Evolutionary conservation across 2,888 invertebrate species (phyloP).

Genomic region (Limnephilus rhombicus): DNA sequence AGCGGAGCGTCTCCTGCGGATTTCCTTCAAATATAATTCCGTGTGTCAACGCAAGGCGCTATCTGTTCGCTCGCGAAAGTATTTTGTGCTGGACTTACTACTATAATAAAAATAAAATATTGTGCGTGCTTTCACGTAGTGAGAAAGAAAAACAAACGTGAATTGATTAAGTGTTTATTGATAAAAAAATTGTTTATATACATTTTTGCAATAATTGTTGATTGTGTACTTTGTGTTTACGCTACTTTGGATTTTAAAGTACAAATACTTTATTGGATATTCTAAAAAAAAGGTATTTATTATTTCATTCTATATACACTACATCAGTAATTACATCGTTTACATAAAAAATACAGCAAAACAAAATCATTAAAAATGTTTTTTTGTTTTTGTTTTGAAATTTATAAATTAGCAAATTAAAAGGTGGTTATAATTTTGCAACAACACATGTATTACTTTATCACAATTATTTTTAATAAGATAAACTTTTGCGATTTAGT

Average conservation of each 20-base stretch:
- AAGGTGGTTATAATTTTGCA: neutral
- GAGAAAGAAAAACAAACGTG: constrained; percentile 27
- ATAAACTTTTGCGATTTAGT: neutral
- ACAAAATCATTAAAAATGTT: neutral
- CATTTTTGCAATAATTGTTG: constrained; percentile 35
- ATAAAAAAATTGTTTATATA: constrained; percentile 41
- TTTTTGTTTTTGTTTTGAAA: neutral
- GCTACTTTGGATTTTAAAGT: constrained; percentile 34
- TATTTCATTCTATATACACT: neutral
- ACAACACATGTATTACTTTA: neutral
- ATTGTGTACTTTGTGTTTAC: constrained; percentile 37
- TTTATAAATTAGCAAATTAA: no score
- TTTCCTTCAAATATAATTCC: constrained; percentile 38
- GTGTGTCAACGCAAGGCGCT: constrained; percentile 47
- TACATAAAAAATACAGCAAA: neutral
- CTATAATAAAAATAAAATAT: constrained; percentile 25
- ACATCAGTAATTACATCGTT: neutral
- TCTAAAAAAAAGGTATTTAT: constrained; percentile 40
- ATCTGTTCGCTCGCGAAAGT: constrained; percentile 47
- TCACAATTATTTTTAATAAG: neutral
- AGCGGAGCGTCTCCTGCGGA: neutral
- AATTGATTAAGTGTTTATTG: constrained; percentile 22
- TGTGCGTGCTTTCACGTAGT: constrained; percentile 50
- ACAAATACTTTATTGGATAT: constrained; percentile 40
- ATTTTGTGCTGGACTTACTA: constrained; percentile 31